Percentiles rank a stretch among this genome's conserved stretches.
Conservation (phyloP, 2,113 vertebrate genomes). For the Glaucomys volans region DNA sequence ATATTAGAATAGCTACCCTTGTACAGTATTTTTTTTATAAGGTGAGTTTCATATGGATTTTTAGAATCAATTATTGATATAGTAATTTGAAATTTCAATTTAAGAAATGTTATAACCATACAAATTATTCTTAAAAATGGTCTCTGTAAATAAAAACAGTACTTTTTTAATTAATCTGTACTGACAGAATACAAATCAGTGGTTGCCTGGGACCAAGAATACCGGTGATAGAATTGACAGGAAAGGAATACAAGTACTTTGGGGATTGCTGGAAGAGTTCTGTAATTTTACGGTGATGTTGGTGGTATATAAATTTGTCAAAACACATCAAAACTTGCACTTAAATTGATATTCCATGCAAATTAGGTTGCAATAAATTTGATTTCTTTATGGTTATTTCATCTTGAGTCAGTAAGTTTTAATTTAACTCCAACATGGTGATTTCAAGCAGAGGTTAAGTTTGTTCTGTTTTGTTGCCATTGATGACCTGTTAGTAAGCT, state of each 20-base stretch:
- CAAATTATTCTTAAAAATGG: conserved; percentile 29
- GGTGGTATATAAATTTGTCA: conserved; percentile 3
- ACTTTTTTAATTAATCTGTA: conserved; percentile 27
- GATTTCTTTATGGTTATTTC: conserved; percentile 41
- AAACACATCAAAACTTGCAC: neutral
- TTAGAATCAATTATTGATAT: conserved; percentile 34
- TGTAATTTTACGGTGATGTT: neutral
- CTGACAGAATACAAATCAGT: neutral
- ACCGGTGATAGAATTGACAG: neutral
- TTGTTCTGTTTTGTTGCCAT: neutral
- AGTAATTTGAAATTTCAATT: conserved; percentile 6
- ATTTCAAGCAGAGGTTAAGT: conserved; percentile 19
- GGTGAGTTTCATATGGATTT: conserved; percentile 86
- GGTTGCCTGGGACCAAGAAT: neutral
- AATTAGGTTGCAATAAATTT: conserved; percentile 26
- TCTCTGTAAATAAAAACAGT: conserved; percentile 21
- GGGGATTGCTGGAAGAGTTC: neutral
- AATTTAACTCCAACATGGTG: conserved; percentile 4
- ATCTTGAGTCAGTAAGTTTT: neutral
- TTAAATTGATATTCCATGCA: neutral
- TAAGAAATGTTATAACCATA: neutral
- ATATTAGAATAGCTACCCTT: conserved; percentile 98
- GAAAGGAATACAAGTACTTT: neutral
- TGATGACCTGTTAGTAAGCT: neutral
- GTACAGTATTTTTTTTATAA: conserved; percentile 99